Evolutionary conservation across 1,140 invertebrate species (phyloP).

Genomic region (Drosophila nannoptera): DNA sequence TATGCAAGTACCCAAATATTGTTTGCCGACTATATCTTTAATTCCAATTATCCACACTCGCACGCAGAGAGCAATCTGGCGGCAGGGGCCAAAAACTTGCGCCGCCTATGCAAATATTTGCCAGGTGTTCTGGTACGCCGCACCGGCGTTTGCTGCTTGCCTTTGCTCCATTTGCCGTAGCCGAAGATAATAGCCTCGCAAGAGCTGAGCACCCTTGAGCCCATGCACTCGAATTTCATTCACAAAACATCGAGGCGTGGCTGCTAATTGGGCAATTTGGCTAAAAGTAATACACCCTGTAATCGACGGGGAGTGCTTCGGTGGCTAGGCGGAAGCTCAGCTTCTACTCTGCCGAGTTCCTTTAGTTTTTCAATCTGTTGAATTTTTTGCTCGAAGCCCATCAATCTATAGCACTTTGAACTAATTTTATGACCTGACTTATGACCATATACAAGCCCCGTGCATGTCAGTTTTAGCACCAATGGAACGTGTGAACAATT

Average conservation of each 20-base stretch:
- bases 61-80: conserved; percentile 5
- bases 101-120: conserved; percentile 43
- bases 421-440: not conserved
- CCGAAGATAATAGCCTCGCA: conserved; percentile 15
- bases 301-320: not conserved
- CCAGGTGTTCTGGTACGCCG: conserved; percentile 12
- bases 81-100: conserved; percentile 23
- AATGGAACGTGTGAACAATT: conserved; percentile 61
- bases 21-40: conserved; percentile 68
- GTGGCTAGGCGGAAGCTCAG: not conserved
- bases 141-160: conserved; percentile 21
- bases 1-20: conserved; percentile 19
- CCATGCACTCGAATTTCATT: conserved; percentile 46
- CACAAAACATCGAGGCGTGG: conserved; percentile 45
- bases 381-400: not conserved
- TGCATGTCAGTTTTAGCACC: conserved; percentile 35
- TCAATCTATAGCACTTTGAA: not conserved
- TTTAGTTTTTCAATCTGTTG: not conserved
- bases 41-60: conserved; percentile 65
- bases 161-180: conserved; percentile 28
- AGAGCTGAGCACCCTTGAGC: conserved; percentile 38
- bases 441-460: not conserved
- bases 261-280: conserved; percentile 23
- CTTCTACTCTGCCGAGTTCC: not conserved
- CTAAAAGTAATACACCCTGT: not conserved